Conservation (phyloP, 2,113 vertebrate species). For the Onychostoma macrolepis region DNA sequence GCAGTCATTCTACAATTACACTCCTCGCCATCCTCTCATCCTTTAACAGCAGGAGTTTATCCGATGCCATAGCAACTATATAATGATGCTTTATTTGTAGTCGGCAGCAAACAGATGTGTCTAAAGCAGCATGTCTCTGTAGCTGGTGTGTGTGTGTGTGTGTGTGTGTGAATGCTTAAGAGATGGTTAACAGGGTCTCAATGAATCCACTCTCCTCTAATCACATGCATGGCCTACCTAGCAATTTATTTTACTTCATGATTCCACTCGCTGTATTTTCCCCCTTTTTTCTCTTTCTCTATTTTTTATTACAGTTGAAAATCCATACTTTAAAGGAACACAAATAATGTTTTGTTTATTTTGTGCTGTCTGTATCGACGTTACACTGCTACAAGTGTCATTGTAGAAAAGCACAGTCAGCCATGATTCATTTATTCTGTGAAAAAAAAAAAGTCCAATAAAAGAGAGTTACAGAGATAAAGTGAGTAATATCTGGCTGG, state of each 20-base stretch:
- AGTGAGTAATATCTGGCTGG: neutral
- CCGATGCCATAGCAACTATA: slow-evolving; percentile 23
- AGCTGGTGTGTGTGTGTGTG: neutral
- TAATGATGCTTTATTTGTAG: slow-evolving; percentile 41
- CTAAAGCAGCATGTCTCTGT: slow-evolving; percentile 7
- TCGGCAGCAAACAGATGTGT: slow-evolving; percentile 3
- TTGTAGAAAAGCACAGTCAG: neutral
- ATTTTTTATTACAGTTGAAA: neutral
- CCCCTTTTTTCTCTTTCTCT: neutral
- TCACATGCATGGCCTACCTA: neutral
- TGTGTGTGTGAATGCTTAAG: neutral
- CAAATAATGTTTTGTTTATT: neutral
- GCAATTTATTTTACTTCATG: slow-evolving; percentile 1
- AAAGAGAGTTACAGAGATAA: neutral
- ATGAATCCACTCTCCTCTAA: neutral
- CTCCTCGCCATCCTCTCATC: slow-evolving; percentile 21
- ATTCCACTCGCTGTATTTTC: neutral
- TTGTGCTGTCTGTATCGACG: neutral
- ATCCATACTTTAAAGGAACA: neutral
- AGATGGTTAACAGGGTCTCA: neutral
- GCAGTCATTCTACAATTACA: slow-evolving; percentile 41
- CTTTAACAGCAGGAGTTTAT: slow-evolving; percentile 34
- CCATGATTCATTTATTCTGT: neutral
- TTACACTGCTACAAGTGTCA: neutral
- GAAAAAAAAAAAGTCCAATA: neutral